Percentiles rank a stretch among this genome's conserved stretches.
These are phyloP conservation scores for Mesocricetus auratus DNA, from an alignment of 2,113 vertebrate species.

Conservation along the genomic window DNA sequence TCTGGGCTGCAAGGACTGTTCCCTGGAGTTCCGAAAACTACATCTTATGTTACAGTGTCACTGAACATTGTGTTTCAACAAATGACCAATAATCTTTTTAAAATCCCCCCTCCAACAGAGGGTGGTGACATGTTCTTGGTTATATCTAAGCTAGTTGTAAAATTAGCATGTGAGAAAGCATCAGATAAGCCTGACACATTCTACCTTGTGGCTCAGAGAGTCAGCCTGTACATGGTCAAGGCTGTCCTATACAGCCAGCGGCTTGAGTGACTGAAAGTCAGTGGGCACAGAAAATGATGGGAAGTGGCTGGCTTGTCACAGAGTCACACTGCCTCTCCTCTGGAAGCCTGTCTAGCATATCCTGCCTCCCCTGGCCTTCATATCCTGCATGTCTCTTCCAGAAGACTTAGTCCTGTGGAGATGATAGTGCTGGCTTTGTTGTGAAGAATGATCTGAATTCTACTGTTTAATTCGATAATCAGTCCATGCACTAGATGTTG, in stretches of 20 bases:
- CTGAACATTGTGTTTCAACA: background rate
- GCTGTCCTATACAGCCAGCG: background rate
- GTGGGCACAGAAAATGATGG: no score
- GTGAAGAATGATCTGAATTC: background rate
- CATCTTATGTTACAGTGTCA: background rate
- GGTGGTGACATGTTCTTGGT: background rate
- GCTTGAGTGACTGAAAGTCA: background rate
- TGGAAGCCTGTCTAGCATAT: background rate
- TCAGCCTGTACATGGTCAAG: rapidly evolving
- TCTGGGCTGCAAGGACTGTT: constrained; percentile 10
- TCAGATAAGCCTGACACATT: background rate
- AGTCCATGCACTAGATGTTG: background rate
- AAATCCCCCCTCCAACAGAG: background rate
- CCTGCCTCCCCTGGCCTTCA: background rate
- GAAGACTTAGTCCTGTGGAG: background rate
- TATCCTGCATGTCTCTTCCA: background rate
- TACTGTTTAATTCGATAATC: background rate
- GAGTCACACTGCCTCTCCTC: background rate
- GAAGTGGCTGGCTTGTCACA: background rate
- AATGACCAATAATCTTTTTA: background rate
- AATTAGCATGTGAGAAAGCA: background rate
- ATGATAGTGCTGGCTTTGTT: background rate
- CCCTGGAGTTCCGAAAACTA: constrained; percentile 23
- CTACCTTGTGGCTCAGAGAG: background rate
- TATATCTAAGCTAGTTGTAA: background rate